These are phyloP conservation scores for Gorsachius goisagi DNA, from an alignment of 2,113 vertebrate species.

Conservation along the genomic window DNA sequence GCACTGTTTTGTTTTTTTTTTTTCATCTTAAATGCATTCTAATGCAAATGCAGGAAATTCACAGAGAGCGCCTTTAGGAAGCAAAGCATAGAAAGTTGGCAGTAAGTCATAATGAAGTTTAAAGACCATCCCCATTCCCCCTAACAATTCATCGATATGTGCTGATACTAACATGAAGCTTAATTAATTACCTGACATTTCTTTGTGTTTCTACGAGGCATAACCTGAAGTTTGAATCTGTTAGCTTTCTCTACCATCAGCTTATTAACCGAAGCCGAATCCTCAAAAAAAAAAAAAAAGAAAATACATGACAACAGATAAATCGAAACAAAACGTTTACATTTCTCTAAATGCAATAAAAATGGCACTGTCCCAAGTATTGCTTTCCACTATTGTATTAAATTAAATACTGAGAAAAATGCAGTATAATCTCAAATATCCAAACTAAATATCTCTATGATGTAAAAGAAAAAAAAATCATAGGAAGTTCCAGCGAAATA, in stretches of 20 bases:
- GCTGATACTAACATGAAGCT: slow-evolving; percentile 8
- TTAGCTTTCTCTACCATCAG: slow-evolving; percentile 35
- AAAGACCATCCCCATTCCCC: slow-evolving; percentile 35
- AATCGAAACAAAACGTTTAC: slow-evolving; percentile 32
- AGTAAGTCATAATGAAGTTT: slow-evolving; percentile 70
- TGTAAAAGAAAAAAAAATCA: slow-evolving; percentile 35
- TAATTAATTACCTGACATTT: slow-evolving; percentile 54
- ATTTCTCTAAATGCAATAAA: slow-evolving; percentile 23
- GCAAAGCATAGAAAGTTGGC: slow-evolving; percentile 72
- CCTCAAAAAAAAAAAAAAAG: slow-evolving; percentile 33
- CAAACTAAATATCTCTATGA: slow-evolving; percentile 31
- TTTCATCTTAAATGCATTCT: slow-evolving; percentile 74
- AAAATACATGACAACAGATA: slow-evolving; percentile 10
- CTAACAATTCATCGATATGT: slow-evolving; percentile 38
- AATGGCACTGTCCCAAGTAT: slow-evolving; percentile 47
- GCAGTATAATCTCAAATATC: not conserved
- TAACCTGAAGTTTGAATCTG: slow-evolving; percentile 44
- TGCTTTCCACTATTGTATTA: slow-evolving; percentile 45
- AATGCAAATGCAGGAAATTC: slow-evolving; percentile 75
- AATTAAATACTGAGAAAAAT: slow-evolving; percentile 58
- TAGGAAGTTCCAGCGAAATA: slow-evolving; percentile 44
- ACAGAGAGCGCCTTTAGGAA: slow-evolving; percentile 64
- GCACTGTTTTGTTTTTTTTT: slow-evolving; percentile 55
- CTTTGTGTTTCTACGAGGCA: slow-evolving; percentile 7
- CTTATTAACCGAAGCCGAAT: not conserved